phyloP scores from a whole-genome alignment of 2,797 vertebrate genomes.

The Columba guinea region DNA sequence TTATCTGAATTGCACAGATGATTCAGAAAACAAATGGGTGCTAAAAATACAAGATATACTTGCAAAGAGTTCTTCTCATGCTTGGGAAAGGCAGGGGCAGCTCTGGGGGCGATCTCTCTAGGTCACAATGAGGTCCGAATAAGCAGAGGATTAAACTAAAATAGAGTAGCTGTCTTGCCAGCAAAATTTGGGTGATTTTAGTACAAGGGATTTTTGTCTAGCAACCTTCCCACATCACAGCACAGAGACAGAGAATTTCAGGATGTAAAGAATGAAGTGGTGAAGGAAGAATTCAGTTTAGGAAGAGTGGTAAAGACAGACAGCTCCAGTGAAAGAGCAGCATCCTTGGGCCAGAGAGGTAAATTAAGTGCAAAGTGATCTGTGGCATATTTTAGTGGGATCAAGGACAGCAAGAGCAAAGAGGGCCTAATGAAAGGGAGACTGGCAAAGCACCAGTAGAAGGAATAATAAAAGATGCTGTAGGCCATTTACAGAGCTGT shows the following conservation, averaged over 20 bases:
- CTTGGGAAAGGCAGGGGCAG: constrained; percentile 23
- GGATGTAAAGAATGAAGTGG: not conserved
- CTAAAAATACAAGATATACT: constrained; percentile 52
- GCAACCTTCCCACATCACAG: not conserved
- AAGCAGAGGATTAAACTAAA: not conserved
- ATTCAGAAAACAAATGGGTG: constrained; percentile 56
- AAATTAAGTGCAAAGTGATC: not conserved
- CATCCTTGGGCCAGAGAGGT: not conserved
- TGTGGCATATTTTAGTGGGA: not conserved
- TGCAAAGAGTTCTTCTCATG: constrained; percentile 42
- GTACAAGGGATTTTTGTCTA: not conserved
- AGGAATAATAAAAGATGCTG: not conserved
- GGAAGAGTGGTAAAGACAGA: not conserved
- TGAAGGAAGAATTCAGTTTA: not conserved
- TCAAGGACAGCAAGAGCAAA: not conserved
- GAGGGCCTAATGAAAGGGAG: not conserved
- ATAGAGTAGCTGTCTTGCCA: not conserved
- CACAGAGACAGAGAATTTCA: not conserved
- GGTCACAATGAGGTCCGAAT: not conserved
- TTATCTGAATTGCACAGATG: constrained; percentile 43
- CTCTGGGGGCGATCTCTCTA: not conserved
- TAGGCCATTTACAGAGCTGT: not conserved
- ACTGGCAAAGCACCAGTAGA: not conserved
- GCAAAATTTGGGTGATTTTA: not conserved
- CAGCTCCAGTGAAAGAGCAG: not conserved